Base-by-base conservation (phyloP, 2,888 invertebrate species). In the Philereme transversata region DNA sequence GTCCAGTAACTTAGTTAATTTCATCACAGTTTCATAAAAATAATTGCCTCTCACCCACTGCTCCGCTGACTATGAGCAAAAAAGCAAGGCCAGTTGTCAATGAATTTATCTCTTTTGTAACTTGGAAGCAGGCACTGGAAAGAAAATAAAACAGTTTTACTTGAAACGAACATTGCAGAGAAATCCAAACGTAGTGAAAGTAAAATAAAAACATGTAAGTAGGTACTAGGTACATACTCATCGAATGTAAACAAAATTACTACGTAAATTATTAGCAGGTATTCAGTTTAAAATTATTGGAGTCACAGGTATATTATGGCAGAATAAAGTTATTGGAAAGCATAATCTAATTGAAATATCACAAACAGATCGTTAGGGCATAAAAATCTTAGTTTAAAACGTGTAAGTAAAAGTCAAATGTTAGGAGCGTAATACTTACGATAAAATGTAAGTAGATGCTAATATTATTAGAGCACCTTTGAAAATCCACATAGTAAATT, bases 61-160 rank as follows among this genome's bases (percentile, higher is more conserved):
- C 84, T 78, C 85, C 90, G 77, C 92, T 90, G 76, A 83, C 85
- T 75, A 87, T 71, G 70, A 88, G 88, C 78, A 91, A 82, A 79
- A 90, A 83, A 73, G 86, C 87, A 84, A 92, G 87, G 82, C 90
- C 86, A 79, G 81, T 84, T 67, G 86, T 86, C 73, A 90, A 82
- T 69, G 84, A 84, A 76, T 82, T 84, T 65, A 84, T 83, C 72
- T 87, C 84, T 84, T 86, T 85, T 72, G 76, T 81, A 76, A 89
- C 79, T 83, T 88, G 87, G 70, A 84, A 86, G 78, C 88, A 88
- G 74, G 89, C 75, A 62, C 91, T 92, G 88, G 71, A 89, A 88
- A 74, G 40, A 9, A 69, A 60, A 62, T 65, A 69, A 61, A 62
- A 57, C 66, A 57, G 22, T 56, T 48, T 22, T 22, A 22, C 3